A percentile compares a stretch with the other conserved stretches of the same genome.
phyloP scores from a whole-genome alignment of 2,113 vertebrate species.

The Chrysemys picta region DNA sequence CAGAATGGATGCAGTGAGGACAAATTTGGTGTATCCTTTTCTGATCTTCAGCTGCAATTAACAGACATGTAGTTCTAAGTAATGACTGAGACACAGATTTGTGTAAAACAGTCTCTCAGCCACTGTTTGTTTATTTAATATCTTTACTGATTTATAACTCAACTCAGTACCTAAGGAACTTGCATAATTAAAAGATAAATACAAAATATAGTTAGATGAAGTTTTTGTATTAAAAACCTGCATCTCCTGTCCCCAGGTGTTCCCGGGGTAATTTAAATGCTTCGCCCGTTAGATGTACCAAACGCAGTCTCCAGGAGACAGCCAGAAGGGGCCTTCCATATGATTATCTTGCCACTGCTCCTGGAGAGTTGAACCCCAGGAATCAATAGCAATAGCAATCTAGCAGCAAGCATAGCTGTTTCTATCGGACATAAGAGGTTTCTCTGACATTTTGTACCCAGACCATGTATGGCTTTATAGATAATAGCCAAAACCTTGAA shows the following conservation, averaged over 20 bases:
- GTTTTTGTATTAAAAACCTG: background rate
- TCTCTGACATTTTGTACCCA: background rate
- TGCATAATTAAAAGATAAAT: background rate
- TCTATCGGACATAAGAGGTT: background rate
- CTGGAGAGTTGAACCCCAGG: background rate
- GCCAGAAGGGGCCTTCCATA: background rate
- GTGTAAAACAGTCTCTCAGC: background rate
- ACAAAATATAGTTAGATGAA: background rate
- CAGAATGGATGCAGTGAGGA: background rate
- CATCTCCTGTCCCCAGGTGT: background rate
- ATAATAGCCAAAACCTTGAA: background rate
- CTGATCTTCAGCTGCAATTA: background rate
- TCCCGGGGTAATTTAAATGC: background rate
- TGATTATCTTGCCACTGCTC: background rate
- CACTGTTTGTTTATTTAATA: background rate
- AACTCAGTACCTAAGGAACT: background rate
- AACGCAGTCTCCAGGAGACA: background rate
- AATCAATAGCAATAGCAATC: background rate
- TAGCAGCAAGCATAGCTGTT: background rate
- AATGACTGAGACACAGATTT: background rate
- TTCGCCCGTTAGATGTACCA: background rate
- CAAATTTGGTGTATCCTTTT: background rate
- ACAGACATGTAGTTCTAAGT: background rate
- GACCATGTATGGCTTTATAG: background rate
- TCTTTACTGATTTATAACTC: background rate